Percentiles rank a stretch among this genome's conserved stretches.
These are phyloP conservation scores for Nycteola revayana DNA, from an alignment of 2,888 invertebrate species.

Conservation along the genomic window DNA sequence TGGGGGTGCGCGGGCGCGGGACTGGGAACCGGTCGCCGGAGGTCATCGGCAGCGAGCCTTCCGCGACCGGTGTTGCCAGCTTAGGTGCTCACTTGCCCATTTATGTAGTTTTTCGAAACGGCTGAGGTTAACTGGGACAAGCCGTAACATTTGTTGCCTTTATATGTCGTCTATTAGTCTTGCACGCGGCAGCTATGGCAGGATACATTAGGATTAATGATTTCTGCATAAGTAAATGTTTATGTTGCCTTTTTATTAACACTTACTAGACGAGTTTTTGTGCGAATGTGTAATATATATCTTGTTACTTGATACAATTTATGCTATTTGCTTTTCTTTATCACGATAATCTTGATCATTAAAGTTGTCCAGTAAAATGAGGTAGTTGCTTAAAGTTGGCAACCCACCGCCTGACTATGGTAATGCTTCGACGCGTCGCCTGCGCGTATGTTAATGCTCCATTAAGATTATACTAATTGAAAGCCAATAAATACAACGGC, in stretches of 20 bases:
- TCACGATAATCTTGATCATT: background rate
- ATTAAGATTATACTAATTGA: conserved; percentile 83
- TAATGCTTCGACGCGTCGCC: conserved; percentile 63
- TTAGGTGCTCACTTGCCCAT: conserved; percentile 51
- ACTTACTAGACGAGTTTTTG: too few relatives aligned
- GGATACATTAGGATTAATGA: conserved; percentile 39
- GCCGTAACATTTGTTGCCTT: conserved; percentile 49
- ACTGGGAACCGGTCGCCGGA: conserved; percentile 75
- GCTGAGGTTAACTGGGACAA: conserved; percentile 53
- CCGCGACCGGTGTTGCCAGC: conserved; percentile 74
- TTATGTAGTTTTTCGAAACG: conserved; percentile 57
- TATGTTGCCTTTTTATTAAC: background rate
- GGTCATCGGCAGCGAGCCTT: conserved; percentile 80
- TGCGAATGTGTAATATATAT: too few relatives aligned
- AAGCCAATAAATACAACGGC: conserved; percentile 82
- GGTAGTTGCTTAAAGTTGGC: conserved; percentile 35
- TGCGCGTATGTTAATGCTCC: conserved; percentile 79
- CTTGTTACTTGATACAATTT: too few relatives aligned
- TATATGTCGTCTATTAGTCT: conserved; percentile 45
- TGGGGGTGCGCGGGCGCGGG: conserved; percentile 34
- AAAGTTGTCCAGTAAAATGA: conserved; percentile 13
- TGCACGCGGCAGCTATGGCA: conserved; percentile 29
- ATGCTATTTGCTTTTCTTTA: too few relatives aligned
- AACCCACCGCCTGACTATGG: conserved; percentile 54
- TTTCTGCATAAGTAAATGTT: conserved; percentile 16